A percentile compares a stretch with the other conserved stretches of the same genome.
Evolutionary conservation across 2,888 invertebrate species (phyloP).

Genomic region (Alentia gelatinosa): DNA sequence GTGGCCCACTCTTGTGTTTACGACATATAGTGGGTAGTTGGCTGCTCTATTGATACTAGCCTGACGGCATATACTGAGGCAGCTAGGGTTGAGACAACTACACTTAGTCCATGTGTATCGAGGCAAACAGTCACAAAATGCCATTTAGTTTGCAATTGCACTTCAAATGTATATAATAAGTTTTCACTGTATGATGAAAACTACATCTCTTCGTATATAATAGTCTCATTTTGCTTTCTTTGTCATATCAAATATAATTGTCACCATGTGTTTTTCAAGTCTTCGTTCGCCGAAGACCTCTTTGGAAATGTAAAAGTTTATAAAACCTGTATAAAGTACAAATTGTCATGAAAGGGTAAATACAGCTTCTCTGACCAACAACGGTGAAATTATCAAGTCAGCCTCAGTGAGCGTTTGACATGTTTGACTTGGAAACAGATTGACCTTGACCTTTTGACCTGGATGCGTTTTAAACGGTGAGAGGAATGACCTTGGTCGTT

Average conservation of each 20-base stretch:
- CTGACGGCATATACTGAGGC: conserved; percentile 2
- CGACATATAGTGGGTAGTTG: not conserved
- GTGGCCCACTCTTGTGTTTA: not conserved
- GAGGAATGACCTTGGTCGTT: conserved; percentile 33
- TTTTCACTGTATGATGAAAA: conserved; percentile 31
- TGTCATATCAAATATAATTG: conserved; percentile 51
- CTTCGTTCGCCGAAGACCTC: conserved; percentile 33
- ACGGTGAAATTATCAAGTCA: conserved; percentile 40
- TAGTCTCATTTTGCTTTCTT: conserved; percentile 51
- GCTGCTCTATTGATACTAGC: not conserved
- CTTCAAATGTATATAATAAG: conserved; percentile 50
- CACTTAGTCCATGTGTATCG: not conserved
- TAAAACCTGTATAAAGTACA: conserved; percentile 51
- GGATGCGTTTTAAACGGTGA: conserved; percentile 30
- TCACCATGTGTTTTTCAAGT: conserved; percentile 51
- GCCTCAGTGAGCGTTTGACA: conserved; percentile 40
- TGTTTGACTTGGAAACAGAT: conserved; percentile 22
- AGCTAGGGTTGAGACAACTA: conserved; percentile 23
- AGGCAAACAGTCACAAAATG: conserved; percentile 38
- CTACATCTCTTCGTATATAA: conserved; percentile 50
- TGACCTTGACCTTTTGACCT: conserved; percentile 47
- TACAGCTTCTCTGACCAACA: conserved; percentile 28
- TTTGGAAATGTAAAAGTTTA: conserved; percentile 52
- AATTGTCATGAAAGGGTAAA: conserved; percentile 52
- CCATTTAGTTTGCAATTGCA: conserved; percentile 47